Conservation (phyloP, 2,888 invertebrate genomes). For the Desoria tigrina region DNA sequence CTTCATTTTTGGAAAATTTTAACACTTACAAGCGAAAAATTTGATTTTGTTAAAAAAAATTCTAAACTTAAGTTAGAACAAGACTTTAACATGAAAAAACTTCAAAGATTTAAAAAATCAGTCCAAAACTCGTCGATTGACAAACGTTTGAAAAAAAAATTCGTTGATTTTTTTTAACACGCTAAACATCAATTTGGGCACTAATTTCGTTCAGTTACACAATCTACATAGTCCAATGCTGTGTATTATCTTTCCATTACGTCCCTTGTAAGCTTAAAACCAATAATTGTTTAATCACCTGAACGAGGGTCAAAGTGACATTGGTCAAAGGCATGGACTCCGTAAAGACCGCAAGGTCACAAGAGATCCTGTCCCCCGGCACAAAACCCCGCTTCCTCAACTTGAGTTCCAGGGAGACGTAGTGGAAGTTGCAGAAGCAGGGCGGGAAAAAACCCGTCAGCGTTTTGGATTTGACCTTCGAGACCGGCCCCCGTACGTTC, state of each 20-base stretch:
- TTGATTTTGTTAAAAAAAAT: background rate
- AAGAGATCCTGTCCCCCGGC: slow-evolving; percentile 25
- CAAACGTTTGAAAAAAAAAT: no score
- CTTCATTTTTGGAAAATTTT: no score
- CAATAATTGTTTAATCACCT: background rate
- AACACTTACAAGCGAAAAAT: no score
- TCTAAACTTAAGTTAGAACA: background rate
- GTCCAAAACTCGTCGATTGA: no score
- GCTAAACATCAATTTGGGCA: no score
- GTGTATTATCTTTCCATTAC: no score
- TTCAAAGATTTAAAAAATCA: no score
- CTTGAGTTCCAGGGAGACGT: slow-evolving; percentile 32
- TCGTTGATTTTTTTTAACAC: no score
- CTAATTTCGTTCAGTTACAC: no score
- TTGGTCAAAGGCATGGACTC: slow-evolving; percentile 7
- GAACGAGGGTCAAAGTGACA: slow-evolving; percentile 4
- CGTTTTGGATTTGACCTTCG: background rate
- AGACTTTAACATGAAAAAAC: background rate
- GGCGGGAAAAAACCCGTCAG: background rate
- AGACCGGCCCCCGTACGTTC: background rate
- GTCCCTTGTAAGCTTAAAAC: no score
- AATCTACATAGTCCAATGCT: no score
- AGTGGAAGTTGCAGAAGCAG: slow-evolving; percentile 28
- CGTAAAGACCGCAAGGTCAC: background rate
- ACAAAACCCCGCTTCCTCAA: slow-evolving; percentile 22